Evolutionary conservation across 2,797 vertebrate genomes (phyloP), one percentile per base, ranked within the genome.

Genomic region (Geotrypetes seraphini): DNA sequence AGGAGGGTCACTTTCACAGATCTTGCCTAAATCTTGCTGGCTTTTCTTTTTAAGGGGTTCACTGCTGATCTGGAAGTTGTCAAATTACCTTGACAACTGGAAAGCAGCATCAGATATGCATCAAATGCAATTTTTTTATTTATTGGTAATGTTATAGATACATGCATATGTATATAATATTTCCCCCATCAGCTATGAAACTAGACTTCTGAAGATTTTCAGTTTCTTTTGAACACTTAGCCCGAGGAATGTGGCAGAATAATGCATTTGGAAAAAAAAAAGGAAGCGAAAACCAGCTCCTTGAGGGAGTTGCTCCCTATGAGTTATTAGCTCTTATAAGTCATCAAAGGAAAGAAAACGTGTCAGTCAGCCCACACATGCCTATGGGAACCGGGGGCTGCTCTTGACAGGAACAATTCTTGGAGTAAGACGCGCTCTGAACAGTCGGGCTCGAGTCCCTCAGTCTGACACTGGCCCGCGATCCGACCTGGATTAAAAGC

Each of bases 221-320:
- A 57, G 62, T 56, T 47, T 39, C 56, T 59, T 55, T 57, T 50
- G 41, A 53, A 44, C 59, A 36, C 56, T 53, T 60, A 36, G 70
- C 64, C 63, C 20, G 61, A 63, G 61, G 61, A 66, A 66, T 62
- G 69, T 71, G 64, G 59, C 66, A 64, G 47, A 71, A 71, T 38
- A n/a, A 49, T 44, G 46, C 46, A 58, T 68, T 34, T 39, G 48
- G 53, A 58, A 50, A 16, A 17, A 64, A 57, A 62, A 5, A 43
- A 57, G 55, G 57, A 65, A 68, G 31, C 52, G 57, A 60, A 62
- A 66, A 58, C 51, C 28, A 11, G 28, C 12, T 20, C 25, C 40
- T 1, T 36, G 23, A 38, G 50, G 33, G 53, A 58, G 57, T 50
- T 65, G 58, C 63, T 60, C 53, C 54, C 12, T 57, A 39, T 55